phyloP scores from a whole-genome alignment of 2,797 vertebrate genomes.

The Esox lucius region DNA sequence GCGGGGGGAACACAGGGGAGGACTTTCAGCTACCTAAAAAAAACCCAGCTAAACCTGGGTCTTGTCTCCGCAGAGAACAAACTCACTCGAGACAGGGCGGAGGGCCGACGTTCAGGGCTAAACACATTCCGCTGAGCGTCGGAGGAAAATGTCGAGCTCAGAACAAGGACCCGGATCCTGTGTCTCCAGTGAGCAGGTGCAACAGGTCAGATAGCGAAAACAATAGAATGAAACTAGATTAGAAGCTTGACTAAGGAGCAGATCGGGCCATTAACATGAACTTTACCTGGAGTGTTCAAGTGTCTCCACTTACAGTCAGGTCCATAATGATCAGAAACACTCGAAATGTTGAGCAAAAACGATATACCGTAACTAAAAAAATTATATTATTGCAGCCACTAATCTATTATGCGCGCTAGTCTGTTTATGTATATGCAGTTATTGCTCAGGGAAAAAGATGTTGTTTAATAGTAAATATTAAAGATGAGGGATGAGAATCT shows the following conservation, averaged over 20 bases:
- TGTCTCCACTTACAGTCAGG: too few species aligned
- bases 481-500: too few species aligned
- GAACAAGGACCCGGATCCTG: constrained; percentile 24
- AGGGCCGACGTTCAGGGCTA: constrained; percentile 26
- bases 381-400: too few species aligned
- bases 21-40: constrained; percentile 55
- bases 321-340: too few species aligned
- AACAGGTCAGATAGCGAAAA: not conserved
- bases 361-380: too few species aligned
- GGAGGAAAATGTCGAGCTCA: constrained; percentile 4
- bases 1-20: constrained; percentile 51
- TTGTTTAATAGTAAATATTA: too few species aligned
- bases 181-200: not conserved
- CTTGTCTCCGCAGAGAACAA: constrained; percentile 56
- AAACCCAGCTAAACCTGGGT: constrained; percentile 69
- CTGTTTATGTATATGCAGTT: too few species aligned
- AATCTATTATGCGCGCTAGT: too few species aligned
- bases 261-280: not conserved
- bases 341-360: too few species aligned
- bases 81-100: constrained; percentile 37
- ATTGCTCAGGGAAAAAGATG: too few species aligned
- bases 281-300: not conserved
- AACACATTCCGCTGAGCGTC: not conserved
- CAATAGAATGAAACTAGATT: not conserved
- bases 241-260: not conserved